Evolutionary conservation across 2,888 invertebrate species (phyloP), one percentile per base, ranked within the genome.

Genomic region (Chloroclysta siterata): DNA sequence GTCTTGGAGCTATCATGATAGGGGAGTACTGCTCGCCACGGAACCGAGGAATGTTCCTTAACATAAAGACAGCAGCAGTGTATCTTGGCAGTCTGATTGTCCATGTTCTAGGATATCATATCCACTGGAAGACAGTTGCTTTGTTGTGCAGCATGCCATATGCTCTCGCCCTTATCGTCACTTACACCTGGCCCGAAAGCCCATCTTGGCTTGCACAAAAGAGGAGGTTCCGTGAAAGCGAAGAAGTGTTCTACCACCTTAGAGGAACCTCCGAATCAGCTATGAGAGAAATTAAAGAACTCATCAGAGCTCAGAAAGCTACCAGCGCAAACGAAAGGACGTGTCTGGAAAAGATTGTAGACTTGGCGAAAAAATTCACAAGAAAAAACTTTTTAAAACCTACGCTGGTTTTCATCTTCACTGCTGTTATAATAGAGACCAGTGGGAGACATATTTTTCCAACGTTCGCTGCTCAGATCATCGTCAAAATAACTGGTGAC

Each of bases 11-110:
- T 11, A n/a, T 46, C 17, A 11, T 46, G 17, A 46, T 46, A 15
- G 46, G 46, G 17, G 46, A 46, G 46, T 46, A 46, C 46, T 46
- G 46, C 17, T 46, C 46, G 17, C 46, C 46, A 17, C 46, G 11
- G 17, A 17, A 46, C 46, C 15, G 46, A 46, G 46, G 46, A 2
- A 46, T 46, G 17, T 46, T 46, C 11, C 46, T 46, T 17, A 46
- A 46, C 46, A 46, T 46, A 10, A 46, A 46, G 17, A 46, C 46
- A 10, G 46, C 46, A 10, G 10, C 2, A 10, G 17, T 46, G 3
- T 46, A 46, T 11, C 17, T 46, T 0, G 46, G 46, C 46, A 46
- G 46, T 17, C 10, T 46, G 46, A 0, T 46, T 17, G 17, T 46
- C 4, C 46, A 46, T 46, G 17, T 10, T 2, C 17, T 46, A 17